Conservation (phyloP, 1,140 invertebrate genomes). For the Gonatopus flavifemur region DNA sequence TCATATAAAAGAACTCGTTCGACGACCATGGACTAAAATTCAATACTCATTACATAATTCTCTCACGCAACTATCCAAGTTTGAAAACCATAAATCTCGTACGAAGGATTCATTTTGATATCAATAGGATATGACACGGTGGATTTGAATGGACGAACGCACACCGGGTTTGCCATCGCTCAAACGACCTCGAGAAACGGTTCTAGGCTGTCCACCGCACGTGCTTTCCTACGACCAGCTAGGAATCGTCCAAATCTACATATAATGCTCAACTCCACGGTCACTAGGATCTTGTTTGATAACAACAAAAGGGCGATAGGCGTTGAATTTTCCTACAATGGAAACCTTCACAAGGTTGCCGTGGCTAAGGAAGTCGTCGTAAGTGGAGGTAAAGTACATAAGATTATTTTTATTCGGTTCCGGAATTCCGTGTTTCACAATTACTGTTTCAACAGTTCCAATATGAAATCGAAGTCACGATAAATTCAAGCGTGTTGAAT, state of each 20-base stretch:
- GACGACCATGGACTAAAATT: no score
- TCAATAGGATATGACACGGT: constrained; percentile 72
- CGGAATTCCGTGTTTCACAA: no score
- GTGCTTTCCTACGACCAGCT: constrained; percentile 82
- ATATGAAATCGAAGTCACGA: no score
- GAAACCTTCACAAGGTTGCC: constrained; percentile 43
- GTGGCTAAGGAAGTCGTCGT: constrained; percentile 67
- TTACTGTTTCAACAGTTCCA: no score
- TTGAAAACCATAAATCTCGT: no score
- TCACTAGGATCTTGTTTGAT: constrained; percentile 73
- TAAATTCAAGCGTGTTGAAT: no score
- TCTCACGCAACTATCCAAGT: no score
- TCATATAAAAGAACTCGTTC: no score
- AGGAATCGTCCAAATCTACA: constrained; percentile 73
- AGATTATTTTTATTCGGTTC: no score
- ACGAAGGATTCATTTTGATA: no score
- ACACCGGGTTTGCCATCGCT: constrained; percentile 79
- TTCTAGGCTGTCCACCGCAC: constrained; percentile 76
- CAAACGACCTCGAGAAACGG: constrained; percentile 89
- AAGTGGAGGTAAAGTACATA: constrained; percentile 65
- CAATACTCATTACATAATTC: no score
- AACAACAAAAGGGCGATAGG: constrained; percentile 68
- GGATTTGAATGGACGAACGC: constrained; percentile 81
- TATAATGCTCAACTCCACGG: constrained; percentile 76
- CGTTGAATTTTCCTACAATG: constrained; percentile 67